These are phyloP conservation scores for Rhincodon typus DNA, from an alignment of 2,797 vertebrate genomes.

Conservation along the genomic window DNA sequence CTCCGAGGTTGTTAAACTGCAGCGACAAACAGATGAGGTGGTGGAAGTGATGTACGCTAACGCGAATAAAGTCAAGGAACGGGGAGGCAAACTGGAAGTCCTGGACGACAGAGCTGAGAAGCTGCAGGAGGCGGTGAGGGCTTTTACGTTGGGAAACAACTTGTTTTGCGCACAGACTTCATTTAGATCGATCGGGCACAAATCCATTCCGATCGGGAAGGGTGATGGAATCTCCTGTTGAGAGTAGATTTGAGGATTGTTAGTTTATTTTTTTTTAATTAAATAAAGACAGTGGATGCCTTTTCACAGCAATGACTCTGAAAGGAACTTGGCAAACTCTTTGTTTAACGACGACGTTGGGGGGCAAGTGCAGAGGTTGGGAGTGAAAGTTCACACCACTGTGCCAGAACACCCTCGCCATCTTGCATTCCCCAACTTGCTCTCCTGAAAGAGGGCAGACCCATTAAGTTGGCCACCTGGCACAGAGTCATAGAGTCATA, in stretches of 20 bases:
- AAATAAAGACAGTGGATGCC: too few relatives aligned
- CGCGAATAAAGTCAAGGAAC: slow-evolving; percentile 50
- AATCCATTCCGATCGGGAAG: neutral
- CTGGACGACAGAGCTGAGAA: slow-evolving; percentile 52
- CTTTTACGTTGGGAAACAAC: neutral
- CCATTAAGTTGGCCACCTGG: too few relatives aligned
- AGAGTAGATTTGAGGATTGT: neutral
- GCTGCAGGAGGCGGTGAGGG: slow-evolving; percentile 51
- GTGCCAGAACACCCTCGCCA: too few relatives aligned
- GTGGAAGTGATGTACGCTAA: slow-evolving; percentile 55
- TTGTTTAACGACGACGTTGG: too few relatives aligned
- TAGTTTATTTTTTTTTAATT: neutral
- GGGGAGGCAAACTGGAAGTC: slow-evolving; percentile 48
- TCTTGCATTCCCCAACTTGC: too few relatives aligned
- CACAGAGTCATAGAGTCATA: too few relatives aligned
- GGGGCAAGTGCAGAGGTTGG: too few relatives aligned
- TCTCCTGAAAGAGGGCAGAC: too few relatives aligned
- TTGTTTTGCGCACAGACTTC: neutral
- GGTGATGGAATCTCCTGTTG: neutral
- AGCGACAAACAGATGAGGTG: slow-evolving; percentile 51
- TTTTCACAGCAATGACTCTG: too few relatives aligned
- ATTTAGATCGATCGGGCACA: neutral
- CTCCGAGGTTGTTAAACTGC: slow-evolving; percentile 38
- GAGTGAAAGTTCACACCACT: too few relatives aligned
- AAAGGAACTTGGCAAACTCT: too few relatives aligned